A percentile compares a stretch with the other conserved stretches of the same genome.
Evolutionary conservation across 2,113 vertebrate species (phyloP).

Genomic region (Choloepus hoffmanni): DNA sequence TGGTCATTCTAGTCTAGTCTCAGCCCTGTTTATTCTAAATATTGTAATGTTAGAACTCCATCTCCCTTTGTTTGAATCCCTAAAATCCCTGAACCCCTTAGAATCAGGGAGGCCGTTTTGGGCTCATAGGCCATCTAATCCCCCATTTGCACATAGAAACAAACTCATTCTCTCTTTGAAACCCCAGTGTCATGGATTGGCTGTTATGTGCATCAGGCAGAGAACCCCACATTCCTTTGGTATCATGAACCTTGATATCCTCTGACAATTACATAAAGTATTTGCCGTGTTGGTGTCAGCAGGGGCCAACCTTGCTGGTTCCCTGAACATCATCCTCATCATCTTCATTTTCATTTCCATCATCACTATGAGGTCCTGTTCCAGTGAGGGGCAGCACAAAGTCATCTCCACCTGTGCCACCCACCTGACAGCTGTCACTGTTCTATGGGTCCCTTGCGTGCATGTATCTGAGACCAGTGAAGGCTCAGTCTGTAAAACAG

Average conservation of each 20-base stretch:
- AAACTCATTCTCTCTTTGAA: no score
- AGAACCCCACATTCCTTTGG: no score
- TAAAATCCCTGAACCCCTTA: no score
- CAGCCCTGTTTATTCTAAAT: no score
- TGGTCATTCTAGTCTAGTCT: no score
- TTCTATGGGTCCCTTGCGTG: conserved; percentile 60
- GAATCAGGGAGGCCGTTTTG: no score
- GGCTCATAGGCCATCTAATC: no score
- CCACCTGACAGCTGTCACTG: conserved; percentile 47
- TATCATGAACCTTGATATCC: background rate
- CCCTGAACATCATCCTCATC: conserved; percentile 39
- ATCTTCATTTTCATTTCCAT: conserved; percentile 28
- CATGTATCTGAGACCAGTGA: conserved; percentile 50
- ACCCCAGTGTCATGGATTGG: no score
- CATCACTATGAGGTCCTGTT: conserved; percentile 10
- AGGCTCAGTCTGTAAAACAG: conserved; percentile 50
- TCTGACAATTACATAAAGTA: conserved; percentile 62
- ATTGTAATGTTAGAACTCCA: no score
- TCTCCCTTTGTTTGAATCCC: no score
- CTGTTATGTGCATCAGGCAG: no score
- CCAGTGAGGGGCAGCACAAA: conserved; percentile 42
- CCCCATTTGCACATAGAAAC: no score
- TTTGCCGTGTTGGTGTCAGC: conserved; percentile 31
- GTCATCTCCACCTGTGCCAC: conserved; percentile 63
- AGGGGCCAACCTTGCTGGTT: conserved; percentile 44